These are phyloP conservation scores for Crotalus helleri DNA, from an alignment of 2,113 vertebrate genomes.

Conservation along the genomic window DNA sequence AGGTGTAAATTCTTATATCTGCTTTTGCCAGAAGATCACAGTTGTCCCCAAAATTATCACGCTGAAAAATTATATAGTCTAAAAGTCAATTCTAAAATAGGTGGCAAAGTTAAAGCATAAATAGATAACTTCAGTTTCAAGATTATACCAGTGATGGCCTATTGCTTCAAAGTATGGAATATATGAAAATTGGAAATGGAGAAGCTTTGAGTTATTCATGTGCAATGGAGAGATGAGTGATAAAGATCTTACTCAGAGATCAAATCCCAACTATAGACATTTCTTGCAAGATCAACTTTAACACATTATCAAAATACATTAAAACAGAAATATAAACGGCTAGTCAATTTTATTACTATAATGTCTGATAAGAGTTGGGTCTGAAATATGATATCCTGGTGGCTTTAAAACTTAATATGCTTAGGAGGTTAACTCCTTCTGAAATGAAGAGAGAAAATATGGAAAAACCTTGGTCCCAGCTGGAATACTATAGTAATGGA, in stretches of 20 bases:
- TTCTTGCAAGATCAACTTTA: neutral
- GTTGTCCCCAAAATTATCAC: neutral
- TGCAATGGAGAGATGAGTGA: neutral
- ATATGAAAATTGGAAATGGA: neutral
- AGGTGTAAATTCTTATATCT: no score
- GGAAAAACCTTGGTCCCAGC: neutral
- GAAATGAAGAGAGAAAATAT: neutral
- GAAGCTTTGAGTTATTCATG: neutral
- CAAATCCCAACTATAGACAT: neutral
- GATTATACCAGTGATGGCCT: neutral
- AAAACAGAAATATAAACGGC: neutral
- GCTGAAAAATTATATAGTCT: neutral
- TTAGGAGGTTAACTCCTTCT: neutral
- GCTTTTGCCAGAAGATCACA: no score
- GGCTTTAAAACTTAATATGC: neutral
- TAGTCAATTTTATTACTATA: neutral
- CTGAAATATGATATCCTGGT: neutral
- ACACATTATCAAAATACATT: neutral
- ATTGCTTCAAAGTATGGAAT: neutral
- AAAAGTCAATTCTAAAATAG: neutral
- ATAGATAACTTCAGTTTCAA: neutral
- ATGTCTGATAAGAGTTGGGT: neutral
- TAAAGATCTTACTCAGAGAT: neutral
- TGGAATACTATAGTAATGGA: neutral
- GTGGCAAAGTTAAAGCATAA: neutral